Percentiles rank a stretch among this genome's conserved stretches.
Conservation (phyloP, 2,113 vertebrate species). For the Prochilodus magdalenae region DNA sequence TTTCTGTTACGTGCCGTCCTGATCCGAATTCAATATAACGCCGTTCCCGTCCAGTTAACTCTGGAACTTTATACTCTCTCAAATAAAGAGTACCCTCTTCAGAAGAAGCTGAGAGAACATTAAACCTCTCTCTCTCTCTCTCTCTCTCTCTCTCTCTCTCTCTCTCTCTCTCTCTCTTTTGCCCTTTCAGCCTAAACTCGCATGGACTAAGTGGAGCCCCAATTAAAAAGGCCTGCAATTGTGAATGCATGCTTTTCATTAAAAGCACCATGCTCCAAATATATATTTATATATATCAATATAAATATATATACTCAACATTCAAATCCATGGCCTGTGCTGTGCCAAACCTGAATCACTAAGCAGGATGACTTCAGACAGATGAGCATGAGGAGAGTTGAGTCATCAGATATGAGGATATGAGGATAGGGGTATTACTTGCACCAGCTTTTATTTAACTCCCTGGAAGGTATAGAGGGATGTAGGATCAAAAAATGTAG, state of each 20-base stretch:
- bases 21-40: conserved; percentile 13
- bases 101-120: not conserved
- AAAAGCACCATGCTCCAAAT: not conserved
- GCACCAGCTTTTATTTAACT: conserved; percentile 16
- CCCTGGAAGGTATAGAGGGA: not conserved
- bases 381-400: conserved; percentile 1
- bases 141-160: not conserved
- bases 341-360: conserved; percentile 30
- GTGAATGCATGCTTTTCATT: conserved; percentile 24
- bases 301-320: conserved; percentile 41
- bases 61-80: conserved; percentile 9
- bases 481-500: not conserved
- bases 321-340: conserved; percentile 31
- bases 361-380: conserved; percentile 21
- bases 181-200: conserved; percentile 14
- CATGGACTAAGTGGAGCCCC: conserved; percentile 21
- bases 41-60: conserved; percentile 8
- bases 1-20: conserved; percentile 3
- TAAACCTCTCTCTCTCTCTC: not conserved
- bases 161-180: not conserved
- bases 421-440: conserved; percentile 9
- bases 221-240: conserved; percentile 34
- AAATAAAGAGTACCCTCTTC: conserved; percentile 30
- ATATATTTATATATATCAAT: conserved; percentile 22
- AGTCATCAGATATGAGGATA: conserved; percentile 2